phyloP scores from a whole-genome alignment of 2,797 vertebrate genomes.

The Vespertilio murinus region DNA sequence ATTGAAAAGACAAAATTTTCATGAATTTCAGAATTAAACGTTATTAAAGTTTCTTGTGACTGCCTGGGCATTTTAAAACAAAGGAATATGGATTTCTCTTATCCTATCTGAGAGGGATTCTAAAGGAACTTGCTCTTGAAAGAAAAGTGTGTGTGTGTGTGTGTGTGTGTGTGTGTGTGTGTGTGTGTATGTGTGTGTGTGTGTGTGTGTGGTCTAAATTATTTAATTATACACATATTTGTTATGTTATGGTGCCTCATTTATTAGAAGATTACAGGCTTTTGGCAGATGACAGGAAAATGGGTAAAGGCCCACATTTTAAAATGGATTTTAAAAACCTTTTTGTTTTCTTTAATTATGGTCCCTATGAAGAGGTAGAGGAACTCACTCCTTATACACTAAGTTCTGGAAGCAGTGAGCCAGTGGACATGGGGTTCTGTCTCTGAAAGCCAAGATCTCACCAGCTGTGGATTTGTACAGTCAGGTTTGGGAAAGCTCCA shows the following conservation, averaged over 20 bases:
- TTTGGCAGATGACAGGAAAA: constrained; percentile 11
- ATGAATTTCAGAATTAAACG: background rate
- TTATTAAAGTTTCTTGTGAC: background rate
- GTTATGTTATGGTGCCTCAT: background rate
- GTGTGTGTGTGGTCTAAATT: background rate
- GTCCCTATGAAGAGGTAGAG: background rate
- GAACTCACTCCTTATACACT: background rate
- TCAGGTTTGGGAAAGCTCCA: background rate
- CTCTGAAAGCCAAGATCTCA: constrained; percentile 4
- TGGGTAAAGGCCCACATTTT: constrained; percentile 10
- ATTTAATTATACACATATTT: background rate
- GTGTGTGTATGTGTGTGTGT: background rate
- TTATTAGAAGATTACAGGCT: background rate
- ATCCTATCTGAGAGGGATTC: background rate
- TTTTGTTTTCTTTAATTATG: background rate
- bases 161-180: no score
- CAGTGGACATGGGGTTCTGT: background rate
- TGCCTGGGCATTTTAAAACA: background rate
- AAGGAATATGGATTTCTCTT: background rate
- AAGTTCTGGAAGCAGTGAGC: background rate
- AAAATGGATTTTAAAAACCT: background rate
- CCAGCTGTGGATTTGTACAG: constrained; percentile 15
- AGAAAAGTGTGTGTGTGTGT: background rate
- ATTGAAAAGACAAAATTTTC: background rate
- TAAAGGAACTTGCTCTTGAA: background rate